phyloP scores from a whole-genome alignment of 2,113 vertebrate genomes.

The Cyanoderma ruficeps region DNA sequence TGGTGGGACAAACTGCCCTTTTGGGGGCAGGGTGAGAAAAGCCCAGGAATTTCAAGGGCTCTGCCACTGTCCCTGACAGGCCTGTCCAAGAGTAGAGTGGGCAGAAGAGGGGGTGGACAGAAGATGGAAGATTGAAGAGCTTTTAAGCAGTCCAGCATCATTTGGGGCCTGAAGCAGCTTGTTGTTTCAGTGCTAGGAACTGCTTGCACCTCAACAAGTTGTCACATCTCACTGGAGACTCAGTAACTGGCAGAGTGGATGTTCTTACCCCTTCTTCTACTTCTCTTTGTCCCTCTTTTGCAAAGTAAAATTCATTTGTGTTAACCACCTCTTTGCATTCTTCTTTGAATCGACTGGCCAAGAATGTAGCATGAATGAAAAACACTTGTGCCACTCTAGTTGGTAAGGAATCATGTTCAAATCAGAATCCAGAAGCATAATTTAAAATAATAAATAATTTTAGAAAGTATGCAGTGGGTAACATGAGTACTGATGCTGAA shows the following conservation, averaged over 20 bases:
- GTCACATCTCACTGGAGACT: not conserved
- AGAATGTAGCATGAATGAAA: not conserved
- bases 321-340: not conserved
- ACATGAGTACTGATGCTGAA: not conserved
- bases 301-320: not conserved
- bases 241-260: not conserved
- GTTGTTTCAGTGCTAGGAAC: not conserved
- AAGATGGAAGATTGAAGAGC: not conserved
- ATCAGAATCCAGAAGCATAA: not conserved
- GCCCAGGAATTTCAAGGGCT: not conserved
- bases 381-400: not conserved
- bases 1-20: not conserved
- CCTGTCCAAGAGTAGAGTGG: not conserved
- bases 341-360: not conserved
- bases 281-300: not conserved
- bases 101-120: not conserved
- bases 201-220: not conserved
- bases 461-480: not conserved
- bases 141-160: not conserved
- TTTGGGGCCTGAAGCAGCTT: not conserved
- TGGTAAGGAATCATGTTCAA: not conserved
- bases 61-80: not conserved
- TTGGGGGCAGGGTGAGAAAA: not conserved
- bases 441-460: not conserved
- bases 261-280: not conserved